Base-by-base conservation (phyloP, 2,888 invertebrate species). In the Oxyteleia sp. region DNA sequence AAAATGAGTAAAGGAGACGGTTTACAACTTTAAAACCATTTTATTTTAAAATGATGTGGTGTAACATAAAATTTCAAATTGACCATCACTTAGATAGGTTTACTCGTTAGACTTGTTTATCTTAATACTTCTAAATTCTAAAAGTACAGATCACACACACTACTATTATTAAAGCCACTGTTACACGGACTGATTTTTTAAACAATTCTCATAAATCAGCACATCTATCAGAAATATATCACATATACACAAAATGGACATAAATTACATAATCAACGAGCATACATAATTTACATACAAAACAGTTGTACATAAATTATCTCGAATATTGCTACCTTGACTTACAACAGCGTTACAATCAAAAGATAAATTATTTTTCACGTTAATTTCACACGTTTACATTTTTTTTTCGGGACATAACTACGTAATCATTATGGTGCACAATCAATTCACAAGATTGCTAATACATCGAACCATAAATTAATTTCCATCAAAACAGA, bases 171-270 rank as follows among this genome's bases (percentile, higher is more conserved):
- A 80, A 81, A 81, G 74, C 74, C 63, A 75, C 47, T 61, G 68
- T 81, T 81, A 81, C 69, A 81, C 68, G 68, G 74, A 74, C 35
- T 74, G 72, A 81, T 49, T 74, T 72, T 63, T 79, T 57, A 69
- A 68, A 68, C 15, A 32, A 68, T 68, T 68, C 32, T 76, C 49
- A 49, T 38, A 72, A 71, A 79, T 63, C 49, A 57, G 38, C 10
- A 57, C 47, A 57, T 64, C 15, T 57, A 71, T 57, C 47, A 41
- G 32, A 64, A 80, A 72, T 32, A 79, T 72, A 72, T 80, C 64
- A 64, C 61, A 78, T 68, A n/a, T n/a, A 78, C 76, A 69, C 29
- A 53, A 68, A 68, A 11, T 49, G 66, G 51, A 68, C 43, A 66
- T 76, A 76, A 66, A 76, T 68, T 51, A 66, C 66, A 47, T 41